Percentiles rank a stretch among this genome's conserved stretches.
Evolutionary conservation across 2,888 invertebrate species (phyloP).

Genomic region (Halocaridina rubra): DNA sequence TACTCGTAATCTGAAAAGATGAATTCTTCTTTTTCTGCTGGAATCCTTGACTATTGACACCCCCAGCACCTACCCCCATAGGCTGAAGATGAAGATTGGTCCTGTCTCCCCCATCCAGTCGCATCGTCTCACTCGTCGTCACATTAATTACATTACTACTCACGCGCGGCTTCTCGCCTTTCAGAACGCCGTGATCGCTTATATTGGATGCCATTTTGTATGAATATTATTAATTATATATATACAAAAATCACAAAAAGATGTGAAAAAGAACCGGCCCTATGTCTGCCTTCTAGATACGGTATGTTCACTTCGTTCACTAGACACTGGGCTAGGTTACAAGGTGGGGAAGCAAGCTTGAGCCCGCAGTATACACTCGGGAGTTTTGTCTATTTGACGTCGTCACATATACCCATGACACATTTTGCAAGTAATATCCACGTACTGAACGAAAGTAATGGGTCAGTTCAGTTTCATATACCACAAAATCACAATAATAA

Average conservation of each 20-base stretch:
- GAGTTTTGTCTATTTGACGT: no score
- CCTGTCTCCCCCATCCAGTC: constrained; percentile 48
- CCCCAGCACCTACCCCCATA: not conserved
- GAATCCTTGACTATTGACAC: constrained; percentile 12
- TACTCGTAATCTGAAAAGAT: constrained; percentile 62
- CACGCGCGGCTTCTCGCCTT: constrained; percentile 24
- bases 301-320: no score
- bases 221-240: no score
- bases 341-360: no score
- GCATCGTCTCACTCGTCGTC: constrained; percentile 60
- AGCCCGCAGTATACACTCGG: no score
- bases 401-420: no score
- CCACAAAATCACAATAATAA: no score
- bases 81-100: constrained; percentile 39
- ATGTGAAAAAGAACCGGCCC: not conserved
- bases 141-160: constrained; percentile 49
- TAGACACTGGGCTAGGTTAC: no score
- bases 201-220: constrained; percentile 59
- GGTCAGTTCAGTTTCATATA: no score
- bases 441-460: no score
- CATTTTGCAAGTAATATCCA: no score
- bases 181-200: constrained; percentile 32
- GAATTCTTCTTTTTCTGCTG: constrained; percentile 56
- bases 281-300: no score
- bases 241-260: constrained; percentile 39